A percentile compares a stretch with the other conserved stretches of the same genome.
Evolutionary conservation across 2,888 invertebrate species (phyloP).

Genomic region (Eupeodes latifasciatus): DNA sequence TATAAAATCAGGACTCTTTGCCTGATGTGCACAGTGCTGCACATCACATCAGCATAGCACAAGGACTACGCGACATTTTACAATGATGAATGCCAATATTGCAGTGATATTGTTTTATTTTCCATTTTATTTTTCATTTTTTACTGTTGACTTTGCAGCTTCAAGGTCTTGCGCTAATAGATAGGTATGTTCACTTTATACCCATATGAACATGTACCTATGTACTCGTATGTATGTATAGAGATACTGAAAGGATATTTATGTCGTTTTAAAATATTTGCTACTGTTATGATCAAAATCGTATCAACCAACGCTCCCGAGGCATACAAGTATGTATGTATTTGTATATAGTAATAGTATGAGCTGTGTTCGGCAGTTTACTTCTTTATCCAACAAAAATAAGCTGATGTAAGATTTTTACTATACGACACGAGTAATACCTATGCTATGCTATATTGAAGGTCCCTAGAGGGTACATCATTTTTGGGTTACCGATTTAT

Average conservation of each 20-base stretch:
- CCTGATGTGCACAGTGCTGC: conserved; percentile 18
- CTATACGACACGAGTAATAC: neutral
- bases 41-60: conserved; percentile 2
- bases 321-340: neutral
- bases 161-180: conserved; percentile 54
- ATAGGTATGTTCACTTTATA: neutral
- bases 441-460: conserved; percentile 4
- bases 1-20: conserved; percentile 49
- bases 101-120: conserved; percentile 52
- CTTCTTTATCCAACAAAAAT: conserved; percentile 26
- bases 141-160: conserved; percentile 50
- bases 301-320: conserved; percentile 3
- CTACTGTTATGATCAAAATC: conserved; percentile 29
- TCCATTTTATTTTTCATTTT: conserved; percentile 7
- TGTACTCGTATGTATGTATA: neutral
- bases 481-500: conserved; percentile 27
- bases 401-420: conserved; percentile 38
- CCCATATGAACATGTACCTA: too few species aligned
- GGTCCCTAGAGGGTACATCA: conserved; percentile 28
- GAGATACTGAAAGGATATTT: conserved; percentile 11
- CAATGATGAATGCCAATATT: conserved; percentile 67
- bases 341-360: too few species aligned
- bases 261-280: conserved; percentile 27
- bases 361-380: conserved; percentile 9
- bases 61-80: conserved; percentile 58